Conservation (phyloP, 2,888 invertebrate genomes). For the Celastrina argiolus region DNA sequence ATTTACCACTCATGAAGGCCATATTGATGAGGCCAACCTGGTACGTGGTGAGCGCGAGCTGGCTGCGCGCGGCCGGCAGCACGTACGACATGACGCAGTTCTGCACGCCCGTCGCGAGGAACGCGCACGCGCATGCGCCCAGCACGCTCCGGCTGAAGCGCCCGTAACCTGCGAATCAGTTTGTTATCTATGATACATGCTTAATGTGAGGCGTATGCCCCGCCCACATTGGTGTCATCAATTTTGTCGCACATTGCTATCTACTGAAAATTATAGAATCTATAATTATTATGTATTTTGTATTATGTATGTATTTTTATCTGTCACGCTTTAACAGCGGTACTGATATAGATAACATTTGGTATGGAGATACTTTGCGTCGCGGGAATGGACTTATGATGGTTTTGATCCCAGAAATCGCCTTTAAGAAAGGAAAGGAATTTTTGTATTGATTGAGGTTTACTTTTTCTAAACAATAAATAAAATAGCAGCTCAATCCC, state of each 20-base stretch:
- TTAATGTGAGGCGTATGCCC: not conserved
- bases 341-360: no score
- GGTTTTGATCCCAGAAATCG: no score
- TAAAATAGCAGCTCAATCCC: no score
- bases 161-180: conserved; percentile 78
- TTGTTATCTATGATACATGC: not conserved
- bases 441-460: no score
- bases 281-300: no score
- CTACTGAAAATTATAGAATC: not conserved
- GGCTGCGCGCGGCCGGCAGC: conserved; percentile 84
- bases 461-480: no score
- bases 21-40: conserved; percentile 85
- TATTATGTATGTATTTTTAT: no score
- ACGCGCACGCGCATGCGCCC: conserved; percentile 80
- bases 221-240: not conserved
- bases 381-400: no score
- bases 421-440: no score
- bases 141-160: conserved; percentile 81
- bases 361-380: no score
- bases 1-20: conserved; percentile 82
- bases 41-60: conserved; percentile 80
- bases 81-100: conserved; percentile 84
- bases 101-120: conserved; percentile 81
- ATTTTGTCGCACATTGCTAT: not conserved
- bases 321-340: no score